A percentile compares a stretch with the other conserved stretches of the same genome.
phyloP scores from a whole-genome alignment of 1,140 invertebrate genomes.

The Brachionus rotundiformis region DNA sequence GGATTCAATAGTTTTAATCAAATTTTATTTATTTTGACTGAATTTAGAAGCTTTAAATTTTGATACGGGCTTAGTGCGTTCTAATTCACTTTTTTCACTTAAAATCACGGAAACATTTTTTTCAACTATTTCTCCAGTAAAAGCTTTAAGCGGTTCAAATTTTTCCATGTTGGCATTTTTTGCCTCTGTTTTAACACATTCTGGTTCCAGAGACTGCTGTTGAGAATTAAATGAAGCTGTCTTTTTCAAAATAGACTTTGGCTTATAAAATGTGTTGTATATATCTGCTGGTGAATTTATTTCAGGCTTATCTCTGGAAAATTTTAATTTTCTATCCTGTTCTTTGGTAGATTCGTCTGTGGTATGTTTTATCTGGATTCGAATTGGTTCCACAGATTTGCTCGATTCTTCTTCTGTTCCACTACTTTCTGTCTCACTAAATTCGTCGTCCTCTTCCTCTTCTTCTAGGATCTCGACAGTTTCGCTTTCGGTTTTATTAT shows the following conservation, averaged over 20 bases:
- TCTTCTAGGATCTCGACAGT: neutral
- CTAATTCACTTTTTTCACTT: neutral
- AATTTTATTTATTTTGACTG: constrained; percentile 43
- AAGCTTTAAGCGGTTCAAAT: constrained; percentile 49
- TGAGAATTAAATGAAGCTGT: neutral
- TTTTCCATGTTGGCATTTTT: constrained; percentile 41
- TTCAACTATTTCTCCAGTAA: constrained; percentile 49
- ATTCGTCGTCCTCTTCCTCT: constrained; percentile 9
- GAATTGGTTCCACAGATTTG: neutral
- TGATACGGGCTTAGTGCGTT: neutral
- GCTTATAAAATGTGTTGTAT: constrained; percentile 26
- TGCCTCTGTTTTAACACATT: neutral
- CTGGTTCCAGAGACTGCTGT: neutral
- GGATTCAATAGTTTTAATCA: neutral
- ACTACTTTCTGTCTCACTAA: neutral
- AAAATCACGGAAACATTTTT: neutral
- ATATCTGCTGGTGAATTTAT: constrained; percentile 46
- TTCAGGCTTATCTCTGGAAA: constrained; percentile 11
- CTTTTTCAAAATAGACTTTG: constrained; percentile 45
- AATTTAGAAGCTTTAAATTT: constrained; percentile 51
- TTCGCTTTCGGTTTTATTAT: neutral
- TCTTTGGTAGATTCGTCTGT: neutral
- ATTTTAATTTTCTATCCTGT: neutral
- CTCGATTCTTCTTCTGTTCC: neutral
- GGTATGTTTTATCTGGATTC: constrained; percentile 38